A percentile compares a stretch with the other conserved stretches of the same genome.
Evolutionary conservation across 92 coral and sea anemone genomes (phyloP).

Genomic region (Ricordea florida): DNA sequence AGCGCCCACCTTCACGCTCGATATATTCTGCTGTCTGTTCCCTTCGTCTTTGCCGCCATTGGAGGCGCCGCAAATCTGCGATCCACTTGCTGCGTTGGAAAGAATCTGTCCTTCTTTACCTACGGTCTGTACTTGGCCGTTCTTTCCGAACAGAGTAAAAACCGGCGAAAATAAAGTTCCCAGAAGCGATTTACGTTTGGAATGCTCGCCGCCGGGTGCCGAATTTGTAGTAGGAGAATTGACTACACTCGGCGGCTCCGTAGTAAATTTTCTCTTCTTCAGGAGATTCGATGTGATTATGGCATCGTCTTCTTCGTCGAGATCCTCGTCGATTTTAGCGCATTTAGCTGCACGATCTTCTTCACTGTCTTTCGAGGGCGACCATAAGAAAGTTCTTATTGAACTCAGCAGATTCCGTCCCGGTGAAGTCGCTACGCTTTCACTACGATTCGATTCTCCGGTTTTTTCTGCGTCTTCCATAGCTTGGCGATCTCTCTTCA

Average conservation of each 20-base stretch:
- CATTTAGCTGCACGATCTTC: conserved; percentile 72
- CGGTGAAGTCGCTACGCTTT: conserved; percentile 52
- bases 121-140: conserved; percentile 86
- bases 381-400: conserved; percentile 98
- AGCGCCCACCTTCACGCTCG: conserved; percentile 37
- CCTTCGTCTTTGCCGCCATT: conserved; percentile 42
- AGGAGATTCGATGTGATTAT: conserved; percentile 85
- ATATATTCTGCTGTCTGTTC: conserved; percentile 28
- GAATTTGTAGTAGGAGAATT: conserved; percentile 39
- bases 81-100: conserved; percentile 36
- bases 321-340: conserved; percentile 71
- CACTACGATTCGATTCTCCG: conserved; percentile 40
- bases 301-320: conserved; percentile 91
- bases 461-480: conserved; percentile 54
- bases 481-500: conserved; percentile 41
- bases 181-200: conserved; percentile 88
- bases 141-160: conserved; percentile 93
- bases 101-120: conserved; percentile 54
- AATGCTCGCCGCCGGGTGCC: conserved; percentile 40
- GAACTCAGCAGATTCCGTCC: conserved; percentile 90
- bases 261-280: conserved; percentile 93
- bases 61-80: conserved; percentile 66
- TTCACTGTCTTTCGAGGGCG: conserved; percentile 77
- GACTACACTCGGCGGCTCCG: conserved; percentile 71
- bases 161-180: conserved; percentile 98